Conservation (phyloP, 2,888 invertebrate species). For the Agelastica alni region DNA sequence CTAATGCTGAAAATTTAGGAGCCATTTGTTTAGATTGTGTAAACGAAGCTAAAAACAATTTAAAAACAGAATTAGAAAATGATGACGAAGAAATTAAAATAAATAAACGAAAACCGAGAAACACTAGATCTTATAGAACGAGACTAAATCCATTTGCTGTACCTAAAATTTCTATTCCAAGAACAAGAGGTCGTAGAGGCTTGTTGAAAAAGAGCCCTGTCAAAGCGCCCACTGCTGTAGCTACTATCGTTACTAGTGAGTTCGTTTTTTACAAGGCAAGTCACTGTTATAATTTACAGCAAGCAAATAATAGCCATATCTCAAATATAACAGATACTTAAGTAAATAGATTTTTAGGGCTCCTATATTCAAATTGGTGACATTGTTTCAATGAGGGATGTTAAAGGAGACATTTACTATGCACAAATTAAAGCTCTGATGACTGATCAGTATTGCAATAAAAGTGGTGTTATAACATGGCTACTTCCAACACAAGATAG, state of each 20-base stretch:
- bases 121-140: slow-evolving; percentile 59
- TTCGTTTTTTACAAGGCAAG: slow-evolving; percentile 74
- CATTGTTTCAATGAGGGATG: slow-evolving; percentile 82
- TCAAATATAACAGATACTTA: no score
- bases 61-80: slow-evolving; percentile 49
- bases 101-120: slow-evolving; percentile 65
- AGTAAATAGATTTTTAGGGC: slow-evolving; percentile 64
- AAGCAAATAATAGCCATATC: no score
- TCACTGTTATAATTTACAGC: not conserved
- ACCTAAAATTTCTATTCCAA: slow-evolving; percentile 57
- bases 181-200: slow-evolving; percentile 76
- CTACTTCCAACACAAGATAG: slow-evolving; percentile 83
- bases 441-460: slow-evolving; percentile 91
- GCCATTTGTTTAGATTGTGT: slow-evolving; percentile 79
- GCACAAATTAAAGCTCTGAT: slow-evolving; percentile 88
- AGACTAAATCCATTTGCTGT: slow-evolving; percentile 55
- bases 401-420: slow-evolving; percentile 78
- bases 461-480: slow-evolving; percentile 92
- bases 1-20: slow-evolving; percentile 69
- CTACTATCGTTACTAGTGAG: slow-evolving; percentile 80
- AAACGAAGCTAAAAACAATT: slow-evolving; percentile 59
- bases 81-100: slow-evolving; percentile 59
- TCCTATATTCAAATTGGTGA: slow-evolving; percentile 88
- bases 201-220: slow-evolving; percentile 79
- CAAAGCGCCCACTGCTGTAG: slow-evolving; percentile 79